Evolutionary conservation across 1,140 invertebrate species (phyloP), one percentile per base, ranked within the genome.

Genomic region (Formica exsecta): DNA sequence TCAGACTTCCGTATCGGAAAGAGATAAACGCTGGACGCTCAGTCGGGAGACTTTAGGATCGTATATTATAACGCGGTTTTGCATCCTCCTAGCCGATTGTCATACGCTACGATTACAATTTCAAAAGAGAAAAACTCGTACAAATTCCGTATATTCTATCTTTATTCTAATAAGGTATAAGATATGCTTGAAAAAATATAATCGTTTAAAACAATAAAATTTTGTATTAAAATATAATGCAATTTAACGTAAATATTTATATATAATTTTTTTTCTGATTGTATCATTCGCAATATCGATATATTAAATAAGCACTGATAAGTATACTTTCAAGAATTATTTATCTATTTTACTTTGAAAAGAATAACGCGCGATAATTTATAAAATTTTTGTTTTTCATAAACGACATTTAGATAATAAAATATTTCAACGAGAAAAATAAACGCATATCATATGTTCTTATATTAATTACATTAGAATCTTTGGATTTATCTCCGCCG

Each of bases 1-100:
- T 62, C 87, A 79, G 90, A 91, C 90, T 91, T 91, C 87, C 87
- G 89, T 91, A 91, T 91, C 90, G 89, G 71, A 91, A 90, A 90
- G 90, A 91, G 90, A 91, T 92, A 90, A 91, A 91, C 86, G 88
- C 76, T 84, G 87, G 90, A 87, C 86, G 86, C 68, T 91, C 70
- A 81, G 75, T 86, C 88, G 81, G 68, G 86, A 64, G 86, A 91
- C 77, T 90, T 61, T 77, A 76, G 44, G 89, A 86, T 86, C 89
- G 80, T 87, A 90, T 91, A 91, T 87, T 89, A 91, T 81, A 29
- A 32, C 57, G 77, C 29, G 64, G 88, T 87, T 90, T 90, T 90
- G 71, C 25, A 32, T 85, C 79, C 48, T 70, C 64, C 41, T 79
- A 32, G 3, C 36, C 66, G 57, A 29, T 73, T 41, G 16, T 25